Evolutionary conservation across 1,140 invertebrate species (phyloP), one percentile per base, ranked within the genome.

Genomic region (Phortica variegata): DNA sequence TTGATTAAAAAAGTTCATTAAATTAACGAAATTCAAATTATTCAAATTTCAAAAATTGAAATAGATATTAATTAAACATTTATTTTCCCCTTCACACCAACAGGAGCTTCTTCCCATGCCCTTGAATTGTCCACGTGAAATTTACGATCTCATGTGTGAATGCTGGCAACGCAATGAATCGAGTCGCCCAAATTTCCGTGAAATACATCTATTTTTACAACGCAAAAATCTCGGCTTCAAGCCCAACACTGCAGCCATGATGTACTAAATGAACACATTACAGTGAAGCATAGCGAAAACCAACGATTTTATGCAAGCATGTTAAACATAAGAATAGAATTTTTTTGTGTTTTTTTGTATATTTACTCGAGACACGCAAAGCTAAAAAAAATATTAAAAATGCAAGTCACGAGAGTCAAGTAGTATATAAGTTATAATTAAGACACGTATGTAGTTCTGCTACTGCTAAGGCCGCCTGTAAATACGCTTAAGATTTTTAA

Each of bases 101-200:
- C 79, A 87, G 84, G 80, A 84, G 50, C 81, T 83, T 40, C 81
- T 91, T 12, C 85, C 86, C 2, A 81, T 87, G 47, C 91, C 91
- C 18, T 83, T 87, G 58, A 88, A 89, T 55, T 95, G 92, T 77
- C 89, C 90, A 9, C 85, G 90, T 51, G 91, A 94, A 75, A 89
- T 95, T 49, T 95, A 92, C 78, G 92, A 95, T 75, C 77, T 97
- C 52, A 95, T 96, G 90, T 82, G 87, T 50, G 91, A 95, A 70
- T 96, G 93, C 75, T 97, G 94, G 94, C 90, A 93, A 63, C 81
- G 89, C 18, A 87, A 91, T 61, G 89, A 90, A 39, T 75, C 81
- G 5, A 87, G 88, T 65, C 81, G 93, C n/a, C 93, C 93, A 13
- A 87, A 87, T 49, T 97, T 96, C 78, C 81, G 87, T 48, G 91